Conservation (phyloP, 2,888 invertebrate species). For the Drosophila infuscata region DNA sequence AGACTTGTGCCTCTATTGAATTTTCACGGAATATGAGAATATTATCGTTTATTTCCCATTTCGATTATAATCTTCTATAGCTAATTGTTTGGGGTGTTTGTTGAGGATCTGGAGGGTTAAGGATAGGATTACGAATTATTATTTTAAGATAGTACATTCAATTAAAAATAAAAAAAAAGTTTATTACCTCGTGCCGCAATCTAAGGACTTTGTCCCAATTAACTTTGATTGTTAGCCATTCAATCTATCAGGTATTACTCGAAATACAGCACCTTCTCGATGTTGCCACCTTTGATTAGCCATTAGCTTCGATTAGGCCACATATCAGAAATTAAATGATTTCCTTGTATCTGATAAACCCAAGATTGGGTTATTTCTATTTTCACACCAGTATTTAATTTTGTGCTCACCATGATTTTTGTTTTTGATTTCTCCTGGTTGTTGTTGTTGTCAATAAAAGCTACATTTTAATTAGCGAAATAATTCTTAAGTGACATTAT, state of each 20-base stretch:
- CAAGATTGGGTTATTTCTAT: slow-evolving; percentile 5
- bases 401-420: slow-evolving; percentile 70
- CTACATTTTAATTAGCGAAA: slow-evolving; percentile 76
- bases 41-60: slow-evolving; percentile 25
- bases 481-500: slow-evolving; percentile 77
- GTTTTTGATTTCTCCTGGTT: slow-evolving; percentile 37
- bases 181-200: slow-evolving; percentile 13
- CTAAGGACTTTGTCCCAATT: slow-evolving; percentile 53
- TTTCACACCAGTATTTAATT: slow-evolving; percentile 13
- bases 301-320: slow-evolving; percentile 57
- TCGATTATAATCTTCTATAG: slow-evolving; percentile 44
- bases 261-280: slow-evolving; percentile 20
- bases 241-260: slow-evolving; percentile 35
- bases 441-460: slow-evolving; percentile 39
- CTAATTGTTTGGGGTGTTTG: slow-evolving; percentile 38
- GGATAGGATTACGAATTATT: slow-evolving; percentile 24
- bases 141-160: slow-evolving; percentile 16
- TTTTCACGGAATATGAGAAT: slow-evolving; percentile 5
- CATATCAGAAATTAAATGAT: slow-evolving; percentile 44
- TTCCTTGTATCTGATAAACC: slow-evolving; percentile 32
- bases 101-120: neutral
- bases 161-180: slow-evolving; percentile 11
- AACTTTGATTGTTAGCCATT: slow-evolving; percentile 49
- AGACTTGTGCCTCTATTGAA: slow-evolving; percentile 37
- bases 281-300: slow-evolving; percentile 53